Percentiles rank a stretch among this genome's conserved stretches.
phyloP scores from a whole-genome alignment of 1,140 invertebrate species.

The Euwallacea fornicatus region DNA sequence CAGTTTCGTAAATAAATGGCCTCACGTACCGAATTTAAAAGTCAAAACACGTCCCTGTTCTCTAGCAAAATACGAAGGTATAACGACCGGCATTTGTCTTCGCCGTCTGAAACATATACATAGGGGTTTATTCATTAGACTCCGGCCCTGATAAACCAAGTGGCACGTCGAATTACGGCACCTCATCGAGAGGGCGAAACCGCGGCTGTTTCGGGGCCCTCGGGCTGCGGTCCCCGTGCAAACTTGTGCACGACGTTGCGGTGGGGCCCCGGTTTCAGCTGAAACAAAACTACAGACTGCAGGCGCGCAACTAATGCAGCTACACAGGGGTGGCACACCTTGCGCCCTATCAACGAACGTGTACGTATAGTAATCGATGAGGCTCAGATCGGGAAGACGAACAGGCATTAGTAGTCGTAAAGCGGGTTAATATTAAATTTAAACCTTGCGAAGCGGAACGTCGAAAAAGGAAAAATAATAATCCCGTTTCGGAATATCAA shows the following conservation, averaged over 20 bases:
- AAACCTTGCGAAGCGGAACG: no score
- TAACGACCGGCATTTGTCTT: no score
- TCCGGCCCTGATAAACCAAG: conserved; percentile 5
- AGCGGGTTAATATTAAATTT: no score
- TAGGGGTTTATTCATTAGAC: not conserved
- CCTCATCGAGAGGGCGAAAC: conserved; percentile 1
- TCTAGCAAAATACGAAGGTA: no score
- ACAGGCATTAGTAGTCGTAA: no score
- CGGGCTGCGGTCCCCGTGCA: conserved; percentile 15
- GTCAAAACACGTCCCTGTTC: not conserved
- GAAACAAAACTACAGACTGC: conserved; percentile 20
- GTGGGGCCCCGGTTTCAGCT: conserved; percentile 10
- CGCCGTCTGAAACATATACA: no score
- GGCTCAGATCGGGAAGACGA: no score
- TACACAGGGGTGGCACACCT: not conserved
- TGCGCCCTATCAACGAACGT: no score
- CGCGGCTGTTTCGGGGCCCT: not conserved
- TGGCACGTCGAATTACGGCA: conserved; percentile 12
- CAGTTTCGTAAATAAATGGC: conserved; percentile 4
- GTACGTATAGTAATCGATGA: no score
- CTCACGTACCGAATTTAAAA: not conserved
- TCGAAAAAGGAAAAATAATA: conserved; percentile 12
- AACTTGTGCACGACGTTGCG: conserved; percentile 20
- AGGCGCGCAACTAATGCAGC: conserved; percentile 5
- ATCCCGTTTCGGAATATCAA: conserved; percentile 17